Evolutionary conservation across 2,888 invertebrate genomes (phyloP), one percentile per base, ranked within the genome.

Genomic region (Iphiclides podalirius): DNA sequence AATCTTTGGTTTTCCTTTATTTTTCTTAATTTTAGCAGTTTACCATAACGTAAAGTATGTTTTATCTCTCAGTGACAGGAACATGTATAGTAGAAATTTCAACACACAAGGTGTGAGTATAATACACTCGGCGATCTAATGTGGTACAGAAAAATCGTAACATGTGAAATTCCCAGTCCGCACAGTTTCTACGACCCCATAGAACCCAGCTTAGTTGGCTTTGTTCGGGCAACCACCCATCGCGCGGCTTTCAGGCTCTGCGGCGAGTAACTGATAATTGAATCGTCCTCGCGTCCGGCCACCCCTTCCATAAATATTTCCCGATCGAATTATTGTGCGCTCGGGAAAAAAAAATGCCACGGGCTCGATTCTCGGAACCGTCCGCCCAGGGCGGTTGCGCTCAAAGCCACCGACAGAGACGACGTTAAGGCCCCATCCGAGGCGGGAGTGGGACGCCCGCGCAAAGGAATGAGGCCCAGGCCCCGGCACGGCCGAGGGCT

Each of bases 231-330:
- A 75, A 75, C 83, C 84, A 82, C 83, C 84, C 83, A 84, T 79
- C 69, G 78, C 67, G 81, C 64, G 67, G 64, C 66, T 79, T 82
- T 81, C 79, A 79, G 79, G 72, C 66, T 66, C 57, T 58, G 59
- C 64, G 63, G 67, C 64, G 60, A 64, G 64, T 60, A 70, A 59
- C 75, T 75, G 82, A 78, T 87, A 87, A 87, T 88, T 87, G 84
- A 86, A 85, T 83, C 79, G 86, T 86, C 70, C 72, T 62, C 65
- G 70, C 77, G 81, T 74, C 79, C 81, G 78, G 76, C 75, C 81
- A 83, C 81, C 84, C 86, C 78, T 83, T 85, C 85, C 82, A 86
- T 85, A 86, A 87, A 87, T 87, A 87, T 87, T 88, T 85, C 85
- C 87, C 85, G 80, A 88, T 87, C 84, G 85, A 87, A 87, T 87